Conservation (phyloP, 2,113 vertebrate genomes). For the Hydrolagus affinis region DNA sequence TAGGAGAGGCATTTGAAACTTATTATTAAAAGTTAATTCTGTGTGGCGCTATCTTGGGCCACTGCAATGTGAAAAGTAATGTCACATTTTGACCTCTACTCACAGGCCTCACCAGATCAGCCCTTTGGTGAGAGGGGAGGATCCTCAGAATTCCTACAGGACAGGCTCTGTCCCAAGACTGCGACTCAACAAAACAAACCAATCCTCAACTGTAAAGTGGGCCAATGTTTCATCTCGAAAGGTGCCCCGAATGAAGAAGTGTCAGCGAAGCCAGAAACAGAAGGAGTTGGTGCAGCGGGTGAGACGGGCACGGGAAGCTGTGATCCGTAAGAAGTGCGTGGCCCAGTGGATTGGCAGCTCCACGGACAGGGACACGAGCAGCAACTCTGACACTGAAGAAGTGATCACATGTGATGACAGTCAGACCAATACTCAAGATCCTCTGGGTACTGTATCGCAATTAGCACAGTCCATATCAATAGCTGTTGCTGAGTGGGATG, state of each 20-base stretch:
- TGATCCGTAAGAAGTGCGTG: slow-evolving; percentile 14
- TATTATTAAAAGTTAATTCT: no score
- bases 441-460: background rate
- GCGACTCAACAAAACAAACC: background rate
- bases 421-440: background rate
- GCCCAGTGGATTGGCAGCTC: slow-evolving; percentile 27
- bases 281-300: slow-evolving; percentile 16
- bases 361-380: background rate
- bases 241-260: background rate
- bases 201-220: background rate
- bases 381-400: slow-evolving; percentile 1
- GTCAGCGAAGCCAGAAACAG: slow-evolving; percentile 21
- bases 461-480: no score
- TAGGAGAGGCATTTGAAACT: no score
- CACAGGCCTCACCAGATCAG: background rate
- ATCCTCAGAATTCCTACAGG: background rate
- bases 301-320: background rate
- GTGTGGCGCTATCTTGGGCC: no score
- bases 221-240: background rate
- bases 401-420: background rate
- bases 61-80: no score
- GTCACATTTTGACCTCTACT: background rate
- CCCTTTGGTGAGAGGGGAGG: background rate
- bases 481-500: no score
- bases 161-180: background rate